Conservation (phyloP, 1,140 invertebrate species). For the silkworm (Bombyx mori) region DNA sequence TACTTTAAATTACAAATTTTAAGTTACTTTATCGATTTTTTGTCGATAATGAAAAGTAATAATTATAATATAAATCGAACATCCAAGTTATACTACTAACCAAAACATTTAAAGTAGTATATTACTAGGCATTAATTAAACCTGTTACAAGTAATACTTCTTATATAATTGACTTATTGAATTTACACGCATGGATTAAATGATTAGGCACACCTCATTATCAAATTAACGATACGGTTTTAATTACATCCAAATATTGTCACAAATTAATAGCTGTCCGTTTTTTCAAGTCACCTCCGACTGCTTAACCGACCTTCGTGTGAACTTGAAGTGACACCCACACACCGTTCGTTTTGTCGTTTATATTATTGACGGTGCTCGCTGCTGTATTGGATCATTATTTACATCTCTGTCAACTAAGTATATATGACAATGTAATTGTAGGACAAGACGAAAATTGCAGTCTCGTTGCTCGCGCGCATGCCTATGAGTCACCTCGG, state of each 20-base stretch:
- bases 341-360: conserved; percentile 24
- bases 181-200: too few relatives aligned
- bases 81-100: too few relatives aligned
- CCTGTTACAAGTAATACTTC: too few relatives aligned
- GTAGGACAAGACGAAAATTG: conserved; percentile 54
- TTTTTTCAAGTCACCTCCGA: conserved; percentile 10
- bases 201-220: too few relatives aligned
- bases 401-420: conserved; percentile 57
- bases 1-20: too few relatives aligned
- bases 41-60: too few relatives aligned
- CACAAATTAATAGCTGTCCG: conserved; percentile 10
- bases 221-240: conserved; percentile 1
- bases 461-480: conserved; percentile 52
- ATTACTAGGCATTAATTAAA: too few relatives aligned
- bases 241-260: conserved; percentile 7
- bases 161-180: too few relatives aligned
- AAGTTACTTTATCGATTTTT: too few relatives aligned
- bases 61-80: too few relatives aligned
- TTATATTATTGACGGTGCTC: conserved; percentile 45
- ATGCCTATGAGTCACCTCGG: conserved; percentile 53
- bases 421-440: conserved; percentile 50
- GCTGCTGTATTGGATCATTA: conserved; percentile 38
- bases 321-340: conserved; percentile 41
- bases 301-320: conserved; percentile 17
- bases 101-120: too few relatives aligned